Evolutionary conservation across 2,797 vertebrate genomes (phyloP).

Genomic region (Setipinna tenuifilis): DNA sequence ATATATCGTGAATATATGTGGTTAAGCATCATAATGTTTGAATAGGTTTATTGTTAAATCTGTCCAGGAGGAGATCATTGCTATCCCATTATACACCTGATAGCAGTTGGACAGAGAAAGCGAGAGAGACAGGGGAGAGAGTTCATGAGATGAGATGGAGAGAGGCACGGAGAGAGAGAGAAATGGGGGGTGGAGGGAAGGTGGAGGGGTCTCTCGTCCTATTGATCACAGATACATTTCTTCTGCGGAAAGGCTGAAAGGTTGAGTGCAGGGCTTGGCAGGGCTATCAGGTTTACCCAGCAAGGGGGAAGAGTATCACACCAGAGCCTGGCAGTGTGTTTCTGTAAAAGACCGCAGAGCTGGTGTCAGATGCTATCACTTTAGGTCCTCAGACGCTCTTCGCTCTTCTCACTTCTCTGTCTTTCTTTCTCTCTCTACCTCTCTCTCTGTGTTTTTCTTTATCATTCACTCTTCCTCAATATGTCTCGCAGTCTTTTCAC

Average conservation of each 20-base stretch:
- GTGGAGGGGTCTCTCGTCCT: conserved; percentile 46
- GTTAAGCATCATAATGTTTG: not conserved
- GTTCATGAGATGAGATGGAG: conserved; percentile 16
- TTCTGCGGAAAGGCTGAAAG: conserved; percentile 24
- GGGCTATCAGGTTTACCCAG: conserved; percentile 51
- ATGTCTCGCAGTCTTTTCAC: conserved; percentile 14
- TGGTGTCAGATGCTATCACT: conserved; percentile 45
- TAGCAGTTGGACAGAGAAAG: not conserved
- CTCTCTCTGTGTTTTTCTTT: not conserved
- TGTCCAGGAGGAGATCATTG: not conserved
- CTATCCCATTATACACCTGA: not conserved
- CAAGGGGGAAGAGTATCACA: conserved; percentile 55
- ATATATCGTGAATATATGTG: conserved; percentile 36
- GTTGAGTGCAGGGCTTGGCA: conserved; percentile 37
- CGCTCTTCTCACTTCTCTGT: not conserved
- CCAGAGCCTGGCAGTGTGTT: conserved; percentile 50
- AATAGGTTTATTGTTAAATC: not conserved
- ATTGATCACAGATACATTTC: conserved; percentile 58
- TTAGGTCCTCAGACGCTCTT: conserved; percentile 15
- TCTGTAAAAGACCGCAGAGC: conserved; percentile 41
- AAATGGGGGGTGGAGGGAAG: not conserved
- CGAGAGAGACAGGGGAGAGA: not conserved
- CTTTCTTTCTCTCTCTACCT: not conserved
- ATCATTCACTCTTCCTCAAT: not conserved
- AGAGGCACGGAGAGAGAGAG: conserved; percentile 4